Percentiles rank a stretch among this genome's conserved stretches.
phyloP scores from a whole-genome alignment of 2,797 vertebrate genomes.

The Aotus griseimembra region DNA sequence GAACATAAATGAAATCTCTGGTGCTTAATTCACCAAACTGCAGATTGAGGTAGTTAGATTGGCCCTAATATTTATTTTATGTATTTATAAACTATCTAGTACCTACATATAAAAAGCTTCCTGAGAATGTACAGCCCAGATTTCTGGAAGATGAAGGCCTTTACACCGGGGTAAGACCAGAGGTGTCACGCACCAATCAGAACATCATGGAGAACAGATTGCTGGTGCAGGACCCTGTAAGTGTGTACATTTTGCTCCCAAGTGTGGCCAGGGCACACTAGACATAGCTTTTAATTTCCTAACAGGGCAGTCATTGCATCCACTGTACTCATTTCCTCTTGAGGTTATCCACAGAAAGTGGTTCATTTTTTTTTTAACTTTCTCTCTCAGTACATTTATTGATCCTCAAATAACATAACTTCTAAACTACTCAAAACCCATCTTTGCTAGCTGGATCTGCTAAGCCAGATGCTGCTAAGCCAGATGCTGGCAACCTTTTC shows the following conservation, averaged over 20 bases:
- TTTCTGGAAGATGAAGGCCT: slow-evolving; percentile 97
- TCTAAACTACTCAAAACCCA: not conserved
- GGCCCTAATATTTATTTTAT: not conserved
- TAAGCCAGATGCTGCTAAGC: not conserved
- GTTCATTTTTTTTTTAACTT: not conserved
- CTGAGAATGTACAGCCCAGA: slow-evolving; percentile 92
- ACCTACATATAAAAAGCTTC: slow-evolving; percentile 91
- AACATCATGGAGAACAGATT: slow-evolving; percentile 96
- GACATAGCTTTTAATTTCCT: not conserved
- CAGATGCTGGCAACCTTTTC: not conserved
- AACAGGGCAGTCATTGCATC: accelerated
- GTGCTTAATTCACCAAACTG: not conserved
- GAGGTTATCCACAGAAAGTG: not conserved
- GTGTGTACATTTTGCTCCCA: not conserved
- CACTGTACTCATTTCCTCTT: accelerated
- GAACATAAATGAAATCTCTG: not conserved
- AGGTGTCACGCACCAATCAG: slow-evolving; percentile 88
- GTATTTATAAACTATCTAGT: slow-evolving; percentile 84
- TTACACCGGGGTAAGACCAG: slow-evolving; percentile 92
- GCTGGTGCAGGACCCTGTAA: slow-evolving; percentile 91
- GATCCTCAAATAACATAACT: not conserved
- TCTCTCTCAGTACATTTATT: not conserved
- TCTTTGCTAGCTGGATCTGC: no score
- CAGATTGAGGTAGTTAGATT: not conserved
- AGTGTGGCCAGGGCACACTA: accelerated